Evolutionary conservation across 2,797 vertebrate species (phyloP).

Genomic region (Eremophila alpestris): DNA sequence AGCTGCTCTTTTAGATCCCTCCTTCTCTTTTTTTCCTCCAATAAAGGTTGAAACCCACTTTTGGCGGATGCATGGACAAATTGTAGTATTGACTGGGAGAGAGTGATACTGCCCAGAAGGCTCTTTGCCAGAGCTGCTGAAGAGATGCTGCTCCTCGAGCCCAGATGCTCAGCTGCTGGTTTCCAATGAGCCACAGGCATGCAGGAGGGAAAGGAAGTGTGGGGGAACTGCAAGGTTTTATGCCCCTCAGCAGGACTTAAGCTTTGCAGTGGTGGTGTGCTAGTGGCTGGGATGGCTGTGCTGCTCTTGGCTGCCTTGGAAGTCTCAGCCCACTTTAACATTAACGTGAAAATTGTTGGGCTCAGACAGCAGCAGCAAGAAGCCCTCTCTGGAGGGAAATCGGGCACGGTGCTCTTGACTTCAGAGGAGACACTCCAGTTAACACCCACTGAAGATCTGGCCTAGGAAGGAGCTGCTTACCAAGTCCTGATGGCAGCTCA

Average conservation of each 20-base stretch:
- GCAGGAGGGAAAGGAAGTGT: not conserved
- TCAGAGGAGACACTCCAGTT: not conserved
- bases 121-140: not conserved
- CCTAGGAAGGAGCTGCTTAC: not conserved
- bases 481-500: not conserved
- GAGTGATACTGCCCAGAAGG: not conserved
- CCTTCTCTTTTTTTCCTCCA: not conserved
- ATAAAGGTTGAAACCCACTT: not conserved
- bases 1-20: slow-evolving; percentile 17
- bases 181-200: not conserved
- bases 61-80: not conserved
- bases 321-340: not conserved
- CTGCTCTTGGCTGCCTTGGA: not conserved
- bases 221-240: not conserved
- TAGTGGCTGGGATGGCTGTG: fast-evolving
- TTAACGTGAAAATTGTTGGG: not conserved
- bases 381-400: not conserved
- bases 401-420: fast-evolving
- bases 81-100: slow-evolving; percentile 3
- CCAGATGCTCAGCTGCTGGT: not conserved
- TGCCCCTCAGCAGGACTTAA: not conserved
- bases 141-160: not conserved
- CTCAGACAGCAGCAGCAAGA: not conserved
- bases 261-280: not conserved
- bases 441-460: not conserved